Evolutionary conservation across 2,888 invertebrate species (phyloP).

Genomic region (Drosophila mimica): DNA sequence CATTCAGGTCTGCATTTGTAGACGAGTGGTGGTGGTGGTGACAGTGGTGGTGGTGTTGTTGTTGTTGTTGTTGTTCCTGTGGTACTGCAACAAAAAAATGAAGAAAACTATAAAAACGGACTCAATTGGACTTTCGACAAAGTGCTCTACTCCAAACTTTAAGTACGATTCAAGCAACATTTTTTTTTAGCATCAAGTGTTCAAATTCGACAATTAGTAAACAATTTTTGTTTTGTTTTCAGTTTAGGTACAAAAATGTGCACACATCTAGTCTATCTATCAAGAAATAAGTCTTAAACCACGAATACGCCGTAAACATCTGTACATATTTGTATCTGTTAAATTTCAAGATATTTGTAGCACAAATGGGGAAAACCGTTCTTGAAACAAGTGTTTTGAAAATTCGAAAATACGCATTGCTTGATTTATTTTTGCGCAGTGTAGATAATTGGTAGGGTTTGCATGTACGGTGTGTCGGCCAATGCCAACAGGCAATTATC

Average conservation of each 20-base stretch:
- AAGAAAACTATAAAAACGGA: not conserved
- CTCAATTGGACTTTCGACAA: not conserved
- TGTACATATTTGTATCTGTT: no score
- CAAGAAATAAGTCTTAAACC: no score
- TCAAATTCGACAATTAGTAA: not conserved
- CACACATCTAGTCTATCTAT: no score
- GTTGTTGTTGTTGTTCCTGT: not conserved
- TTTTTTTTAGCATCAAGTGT: not conserved
- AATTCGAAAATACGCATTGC: no score
- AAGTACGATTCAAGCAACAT: not conserved
- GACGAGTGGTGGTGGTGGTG: not conserved
- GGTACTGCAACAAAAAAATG: not conserved
- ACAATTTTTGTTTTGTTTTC: not conserved
- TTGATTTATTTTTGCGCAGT: not conserved
- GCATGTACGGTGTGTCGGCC: constrained; percentile 4
- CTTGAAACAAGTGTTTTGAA: no score
- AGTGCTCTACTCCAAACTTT: not conserved
- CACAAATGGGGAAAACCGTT: no score
- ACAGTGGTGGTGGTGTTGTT: not conserved
- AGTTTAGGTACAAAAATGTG: not conserved
- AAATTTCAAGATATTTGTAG: no score
- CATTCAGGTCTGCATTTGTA: not conserved
- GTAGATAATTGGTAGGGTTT: not conserved
- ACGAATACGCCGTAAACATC: no score
- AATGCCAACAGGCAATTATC: constrained; percentile 32